Evolutionary conservation across 1,140 invertebrate genomes (phyloP).

Genomic region (Archegozetes longisetosus): DNA sequence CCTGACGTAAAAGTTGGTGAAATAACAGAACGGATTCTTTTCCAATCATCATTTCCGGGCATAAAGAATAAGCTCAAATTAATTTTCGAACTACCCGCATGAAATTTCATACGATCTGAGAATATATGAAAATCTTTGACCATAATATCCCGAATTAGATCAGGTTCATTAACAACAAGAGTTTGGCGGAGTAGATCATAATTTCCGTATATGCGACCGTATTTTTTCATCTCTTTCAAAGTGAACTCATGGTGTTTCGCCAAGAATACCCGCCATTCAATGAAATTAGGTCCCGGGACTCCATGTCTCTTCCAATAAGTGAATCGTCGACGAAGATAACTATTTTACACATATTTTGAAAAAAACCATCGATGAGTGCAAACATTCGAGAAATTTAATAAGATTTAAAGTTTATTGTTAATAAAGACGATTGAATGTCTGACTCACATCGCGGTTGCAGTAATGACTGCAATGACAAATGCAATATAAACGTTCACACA

Average conservation of each 20-base stretch:
- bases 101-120: background rate
- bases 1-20: constrained; percentile 14
- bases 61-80: constrained; percentile 3
- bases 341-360: too few species aligned
- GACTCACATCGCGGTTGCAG: too few species aligned
- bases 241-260: background rate
- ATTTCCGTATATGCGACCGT: constrained; percentile 6
- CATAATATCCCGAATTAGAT: constrained; percentile 17
- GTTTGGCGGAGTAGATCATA: background rate
- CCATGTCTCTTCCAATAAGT: constrained; percentile 9
- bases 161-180: constrained; percentile 15
- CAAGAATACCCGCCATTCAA: background rate
- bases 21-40: constrained; percentile 8
- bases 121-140: constrained; percentile 22
- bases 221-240: background rate
- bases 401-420: too few species aligned
- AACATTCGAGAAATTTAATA: too few species aligned
- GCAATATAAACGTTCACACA: too few species aligned
- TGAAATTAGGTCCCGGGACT: background rate
- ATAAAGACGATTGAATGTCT: too few species aligned
- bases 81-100: background rate
- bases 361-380: too few species aligned
- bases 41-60: constrained; percentile 10
- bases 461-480: too few species aligned
- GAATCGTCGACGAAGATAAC: background rate